Percentiles rank a stretch among this genome's conserved stretches.
Conservation (phyloP, 2,888 invertebrate genomes). For the Onchidella celtica region DNA sequence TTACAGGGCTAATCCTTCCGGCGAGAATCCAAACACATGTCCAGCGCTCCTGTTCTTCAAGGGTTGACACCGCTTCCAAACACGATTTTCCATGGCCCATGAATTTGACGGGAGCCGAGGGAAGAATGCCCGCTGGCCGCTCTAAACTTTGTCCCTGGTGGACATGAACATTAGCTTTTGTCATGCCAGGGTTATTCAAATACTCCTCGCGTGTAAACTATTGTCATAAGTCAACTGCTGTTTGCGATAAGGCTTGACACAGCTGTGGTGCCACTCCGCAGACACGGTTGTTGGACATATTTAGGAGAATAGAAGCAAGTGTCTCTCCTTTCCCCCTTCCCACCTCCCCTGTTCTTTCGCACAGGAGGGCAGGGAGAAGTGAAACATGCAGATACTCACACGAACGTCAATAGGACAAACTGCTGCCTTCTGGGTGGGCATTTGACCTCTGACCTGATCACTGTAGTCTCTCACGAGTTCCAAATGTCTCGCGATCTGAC, state of each 20-base stretch:
- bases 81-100: background rate
- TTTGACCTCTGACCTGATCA: too few species aligned
- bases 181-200: background rate
- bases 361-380: too few species aligned
- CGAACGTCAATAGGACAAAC: too few species aligned
- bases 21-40: background rate
- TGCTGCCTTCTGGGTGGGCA: too few species aligned
- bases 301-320: too few species aligned
- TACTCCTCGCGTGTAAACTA: background rate
- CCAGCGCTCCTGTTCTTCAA: background rate
- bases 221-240: background rate
- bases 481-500: too few species aligned
- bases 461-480: too few species aligned
- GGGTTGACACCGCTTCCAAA: slow-evolving; percentile 1
- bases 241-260: background rate
- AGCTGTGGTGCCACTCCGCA: too few species aligned
- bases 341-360: too few species aligned
- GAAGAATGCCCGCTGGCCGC: background rate
- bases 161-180: background rate
- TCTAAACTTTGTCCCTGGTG: background rate
- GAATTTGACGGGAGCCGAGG: background rate
- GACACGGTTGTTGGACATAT: too few species aligned
- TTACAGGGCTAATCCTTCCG: background rate
- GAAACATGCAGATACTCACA: too few species aligned
- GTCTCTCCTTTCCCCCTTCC: too few species aligned